A percentile compares a stretch with the other conserved stretches of the same genome.
Conservation (phyloP, 1,140 invertebrate species). For the Drosophila nigromelanica region DNA sequence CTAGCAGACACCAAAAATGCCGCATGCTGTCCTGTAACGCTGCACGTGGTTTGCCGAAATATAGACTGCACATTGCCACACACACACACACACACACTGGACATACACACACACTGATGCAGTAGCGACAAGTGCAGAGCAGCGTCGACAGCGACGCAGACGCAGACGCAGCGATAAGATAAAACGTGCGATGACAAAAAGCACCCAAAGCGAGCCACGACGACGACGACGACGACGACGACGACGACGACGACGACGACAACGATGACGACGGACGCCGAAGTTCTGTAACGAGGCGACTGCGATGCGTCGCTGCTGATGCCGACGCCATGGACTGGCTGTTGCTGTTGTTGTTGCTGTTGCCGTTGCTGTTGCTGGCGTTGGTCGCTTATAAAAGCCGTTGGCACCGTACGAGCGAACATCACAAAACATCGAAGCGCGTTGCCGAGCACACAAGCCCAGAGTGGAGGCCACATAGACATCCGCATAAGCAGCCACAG, state of each 20-base stretch:
- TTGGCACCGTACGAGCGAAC: constrained; percentile 54
- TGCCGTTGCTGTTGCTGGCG: constrained; percentile 6
- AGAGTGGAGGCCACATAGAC: constrained; percentile 33
- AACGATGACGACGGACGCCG: constrained; percentile 35
- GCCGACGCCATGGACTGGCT: constrained; percentile 8
- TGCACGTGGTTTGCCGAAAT: constrained; percentile 76
- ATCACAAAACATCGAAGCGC: constrained; percentile 75
- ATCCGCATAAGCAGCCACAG: constrained; percentile 14
- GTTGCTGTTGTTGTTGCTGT: not conserved
- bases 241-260: constrained; percentile 34
- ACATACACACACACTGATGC: constrained; percentile 20
- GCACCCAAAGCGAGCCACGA: constrained; percentile 67
- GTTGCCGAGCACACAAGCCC: constrained; percentile 67
- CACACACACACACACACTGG: constrained; percentile 37
- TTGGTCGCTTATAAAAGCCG: constrained; percentile 65
- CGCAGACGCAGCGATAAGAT: constrained; percentile 64
- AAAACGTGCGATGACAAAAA: constrained; percentile 74
- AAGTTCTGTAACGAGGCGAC: constrained; percentile 29
- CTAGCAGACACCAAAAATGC: constrained; percentile 72
- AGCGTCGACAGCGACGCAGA: constrained; percentile 43
- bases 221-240: constrained; percentile 20
- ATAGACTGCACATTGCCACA: constrained; percentile 48
- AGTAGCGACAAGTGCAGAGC: constrained; percentile 39
- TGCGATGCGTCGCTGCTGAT: constrained; percentile 25
- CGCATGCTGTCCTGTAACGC: constrained; percentile 68